Percentiles rank a stretch among this genome's conserved stretches.
These are phyloP conservation scores for Lerema accius DNA, from an alignment of 1,140 invertebrate species.

Conservation along the genomic window DNA sequence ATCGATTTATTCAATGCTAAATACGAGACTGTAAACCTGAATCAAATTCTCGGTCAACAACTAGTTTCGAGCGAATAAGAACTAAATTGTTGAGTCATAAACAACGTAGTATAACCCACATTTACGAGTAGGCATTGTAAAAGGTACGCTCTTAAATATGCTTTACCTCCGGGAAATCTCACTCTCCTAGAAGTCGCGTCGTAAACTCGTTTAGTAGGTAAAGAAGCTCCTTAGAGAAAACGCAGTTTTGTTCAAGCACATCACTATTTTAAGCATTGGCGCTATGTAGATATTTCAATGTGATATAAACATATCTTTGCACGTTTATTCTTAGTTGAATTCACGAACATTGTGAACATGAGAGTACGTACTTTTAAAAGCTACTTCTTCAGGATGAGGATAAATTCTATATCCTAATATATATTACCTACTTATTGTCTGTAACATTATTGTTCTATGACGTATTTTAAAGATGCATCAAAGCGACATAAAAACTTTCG, in stretches of 20 bases:
- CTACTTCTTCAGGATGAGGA: too few species aligned
- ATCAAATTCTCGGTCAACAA: too few species aligned
- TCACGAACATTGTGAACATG: too few species aligned
- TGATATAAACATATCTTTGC: neutral
- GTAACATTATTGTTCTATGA: too few species aligned
- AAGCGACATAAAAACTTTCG: too few species aligned
- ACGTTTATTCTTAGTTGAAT: too few species aligned
- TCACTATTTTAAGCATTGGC: conserved; percentile 5
- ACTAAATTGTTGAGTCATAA: neutral
- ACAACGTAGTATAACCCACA: neutral
- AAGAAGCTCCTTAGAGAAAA: conserved; percentile 17
- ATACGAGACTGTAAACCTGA: too few species aligned
- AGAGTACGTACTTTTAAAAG: too few species aligned
- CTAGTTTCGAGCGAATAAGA: neutral
- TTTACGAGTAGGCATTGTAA: conserved; percentile 7
- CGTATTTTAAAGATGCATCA: too few species aligned
- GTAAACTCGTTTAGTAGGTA: conserved; percentile 25
- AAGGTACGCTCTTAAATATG: conserved; percentile 29
- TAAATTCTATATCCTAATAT: too few species aligned
- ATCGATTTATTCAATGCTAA: too few species aligned
- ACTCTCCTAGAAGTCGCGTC: conserved; percentile 15
- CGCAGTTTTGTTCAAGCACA: conserved; percentile 5
- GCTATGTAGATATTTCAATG: neutral
- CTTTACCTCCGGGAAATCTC: conserved; percentile 32
- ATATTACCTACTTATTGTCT: too few species aligned